A percentile compares a stretch with the other conserved stretches of the same genome.
phyloP scores from a whole-genome alignment of 2,113 vertebrate species.

The rat (Rattus norvegicus) region GRCr8 NC_086024.1:52006001-52006500 shows the following conservation, averaged over 20 bases:
- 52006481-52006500: background rate
- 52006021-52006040: background rate
- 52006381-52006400: rapidly evolving
- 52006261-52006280: rapidly evolving
- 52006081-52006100: rapidly evolving
- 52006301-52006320: rapidly evolving
- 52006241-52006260: background rate
- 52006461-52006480: background rate
- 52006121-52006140: background rate
- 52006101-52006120: background rate
- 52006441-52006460: background rate
- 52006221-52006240: background rate
- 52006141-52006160: rapidly evolving
- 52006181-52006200: background rate
- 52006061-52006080: rapidly evolving
- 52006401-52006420: background rate
- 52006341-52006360: rapidly evolving
- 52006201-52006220: background rate
- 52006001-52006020: background rate
- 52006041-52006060: too few species aligned
- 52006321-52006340: rapidly evolving
- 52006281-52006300: rapidly evolving
- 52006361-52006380: background rate
- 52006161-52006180: background rate
- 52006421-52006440: too few species aligned